Evolutionary conservation across 1,140 invertebrate species (phyloP).

Genomic region (Halictus rubicundus): DNA sequence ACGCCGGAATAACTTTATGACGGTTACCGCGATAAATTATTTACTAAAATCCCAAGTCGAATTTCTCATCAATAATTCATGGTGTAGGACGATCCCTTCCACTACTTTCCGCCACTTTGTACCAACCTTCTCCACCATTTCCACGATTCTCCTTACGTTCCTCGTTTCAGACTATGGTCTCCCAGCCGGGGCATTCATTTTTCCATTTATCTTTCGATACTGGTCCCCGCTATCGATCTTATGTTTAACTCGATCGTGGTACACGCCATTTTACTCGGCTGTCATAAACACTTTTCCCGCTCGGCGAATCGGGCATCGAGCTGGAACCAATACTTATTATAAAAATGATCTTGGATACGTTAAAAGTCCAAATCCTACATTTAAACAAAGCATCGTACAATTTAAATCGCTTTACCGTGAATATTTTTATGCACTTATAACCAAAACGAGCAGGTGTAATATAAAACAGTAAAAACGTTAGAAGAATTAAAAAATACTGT

Average conservation of each 20-base stretch:
- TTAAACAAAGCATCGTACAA: too few species aligned
- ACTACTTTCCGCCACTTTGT: constrained; percentile 36
- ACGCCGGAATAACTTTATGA: constrained; percentile 23
- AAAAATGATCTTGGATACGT: too few species aligned
- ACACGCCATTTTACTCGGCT: not conserved
- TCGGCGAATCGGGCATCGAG: too few species aligned
- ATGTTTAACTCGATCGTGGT: not conserved
- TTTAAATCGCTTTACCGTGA: too few species aligned
- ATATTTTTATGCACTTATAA: too few species aligned
- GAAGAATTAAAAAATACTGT: too few species aligned
- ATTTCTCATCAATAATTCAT: constrained; percentile 48
- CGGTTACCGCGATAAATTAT: constrained; percentile 32
- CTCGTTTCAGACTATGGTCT: constrained; percentile 10
- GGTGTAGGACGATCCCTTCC: not conserved
- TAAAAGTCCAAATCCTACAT: too few species aligned
- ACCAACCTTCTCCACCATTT: constrained; percentile 20
- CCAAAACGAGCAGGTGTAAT: too few species aligned
- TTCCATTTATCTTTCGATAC: constrained; percentile 26
- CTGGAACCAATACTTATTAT: too few species aligned
- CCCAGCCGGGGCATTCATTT: constrained; percentile 30
- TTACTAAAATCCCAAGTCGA: constrained; percentile 39
- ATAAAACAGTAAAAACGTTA: too few species aligned
- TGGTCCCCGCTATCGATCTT: not conserved
- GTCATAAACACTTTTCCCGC: not conserved
- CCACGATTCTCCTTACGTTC: not conserved